Percentiles rank a stretch among this genome's conserved stretches.
Conservation (phyloP, 1,140 invertebrate genomes). For the Trichonephila clavata region DNA sequence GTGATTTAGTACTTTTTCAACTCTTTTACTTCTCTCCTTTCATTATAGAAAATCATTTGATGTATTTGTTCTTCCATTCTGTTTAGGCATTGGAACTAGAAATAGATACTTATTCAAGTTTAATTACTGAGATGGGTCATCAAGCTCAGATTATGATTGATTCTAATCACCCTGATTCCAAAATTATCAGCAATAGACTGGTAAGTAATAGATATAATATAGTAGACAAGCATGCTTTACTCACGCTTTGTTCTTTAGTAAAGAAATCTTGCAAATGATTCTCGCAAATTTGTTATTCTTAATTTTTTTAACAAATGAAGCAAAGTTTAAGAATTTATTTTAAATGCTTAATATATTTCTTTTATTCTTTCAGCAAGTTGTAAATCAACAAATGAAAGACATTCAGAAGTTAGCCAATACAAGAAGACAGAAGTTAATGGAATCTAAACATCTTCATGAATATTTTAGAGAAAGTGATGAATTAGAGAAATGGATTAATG, state of each 20-base stretch:
- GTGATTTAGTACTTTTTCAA: slow-evolving; percentile 27
- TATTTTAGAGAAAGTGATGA: slow-evolving; percentile 95
- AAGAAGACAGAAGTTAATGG: slow-evolving; percentile 91
- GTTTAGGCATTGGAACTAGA: slow-evolving; percentile 92
- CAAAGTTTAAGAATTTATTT: background rate
- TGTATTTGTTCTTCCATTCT: slow-evolving; percentile 20
- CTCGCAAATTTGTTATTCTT: too few relatives aligned
- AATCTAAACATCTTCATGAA: slow-evolving; percentile 94
- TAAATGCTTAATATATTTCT: background rate
- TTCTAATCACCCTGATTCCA: slow-evolving; percentile 87
- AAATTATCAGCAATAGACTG: slow-evolving; percentile 89
- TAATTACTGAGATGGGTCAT: slow-evolving; percentile 95
- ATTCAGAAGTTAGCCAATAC: slow-evolving; percentile 90
- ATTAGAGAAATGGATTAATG: slow-evolving; percentile 96
- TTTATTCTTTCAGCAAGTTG: slow-evolving; percentile 79
- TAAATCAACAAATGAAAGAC: slow-evolving; percentile 88
- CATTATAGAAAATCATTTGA: background rate
- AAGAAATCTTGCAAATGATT: too few relatives aligned
- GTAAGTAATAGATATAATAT: slow-evolving; percentile 77
- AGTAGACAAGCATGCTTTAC: too few relatives aligned
- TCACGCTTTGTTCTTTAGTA: too few relatives aligned
- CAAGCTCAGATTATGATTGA: slow-evolving; percentile 89
- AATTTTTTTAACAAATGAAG: background rate
- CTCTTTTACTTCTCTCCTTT: slow-evolving; percentile 58
- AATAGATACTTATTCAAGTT: slow-evolving; percentile 94